Percentiles rank a stretch among this genome's conserved stretches.
Evolutionary conservation across 2,113 vertebrate genomes (phyloP).

Genomic region (Lagopus muta): DNA sequence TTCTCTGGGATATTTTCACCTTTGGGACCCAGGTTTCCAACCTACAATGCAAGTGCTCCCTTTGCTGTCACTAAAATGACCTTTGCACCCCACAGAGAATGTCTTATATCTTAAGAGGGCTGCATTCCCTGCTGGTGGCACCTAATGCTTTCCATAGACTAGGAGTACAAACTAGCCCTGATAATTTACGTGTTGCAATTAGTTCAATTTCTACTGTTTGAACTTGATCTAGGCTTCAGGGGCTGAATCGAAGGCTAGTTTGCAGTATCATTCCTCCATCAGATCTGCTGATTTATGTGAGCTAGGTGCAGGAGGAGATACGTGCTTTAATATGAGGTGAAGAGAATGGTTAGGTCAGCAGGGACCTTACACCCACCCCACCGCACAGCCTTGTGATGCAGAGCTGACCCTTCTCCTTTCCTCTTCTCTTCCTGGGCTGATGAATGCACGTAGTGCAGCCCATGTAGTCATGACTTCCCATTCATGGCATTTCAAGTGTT

Average conservation of each 20-base stretch:
- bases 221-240: neutral
- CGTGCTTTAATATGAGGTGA: neutral
- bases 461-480: accelerated
- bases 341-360: accelerated
- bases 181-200: neutral
- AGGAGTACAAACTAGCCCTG: neutral
- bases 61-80: neutral
- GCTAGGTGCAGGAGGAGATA: neutral
- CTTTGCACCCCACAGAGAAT: neutral
- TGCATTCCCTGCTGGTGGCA: neutral
- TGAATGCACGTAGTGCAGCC: neutral
- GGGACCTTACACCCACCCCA: neutral
- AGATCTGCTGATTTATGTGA: neutral
- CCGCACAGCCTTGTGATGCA: accelerated
- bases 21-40: neutral
- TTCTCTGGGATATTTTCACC: neutral
- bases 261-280: neutral
- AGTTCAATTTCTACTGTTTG: neutral
- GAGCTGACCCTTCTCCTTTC: neutral
- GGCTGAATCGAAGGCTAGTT: neutral
- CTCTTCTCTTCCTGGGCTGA: neutral
- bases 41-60: too few species aligned
- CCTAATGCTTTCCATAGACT: neutral
- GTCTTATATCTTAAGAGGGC: neutral
- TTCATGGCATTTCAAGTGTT: neutral